Base-by-base conservation (phyloP, 2,888 invertebrate species). In the Acronicta alni region DNA sequence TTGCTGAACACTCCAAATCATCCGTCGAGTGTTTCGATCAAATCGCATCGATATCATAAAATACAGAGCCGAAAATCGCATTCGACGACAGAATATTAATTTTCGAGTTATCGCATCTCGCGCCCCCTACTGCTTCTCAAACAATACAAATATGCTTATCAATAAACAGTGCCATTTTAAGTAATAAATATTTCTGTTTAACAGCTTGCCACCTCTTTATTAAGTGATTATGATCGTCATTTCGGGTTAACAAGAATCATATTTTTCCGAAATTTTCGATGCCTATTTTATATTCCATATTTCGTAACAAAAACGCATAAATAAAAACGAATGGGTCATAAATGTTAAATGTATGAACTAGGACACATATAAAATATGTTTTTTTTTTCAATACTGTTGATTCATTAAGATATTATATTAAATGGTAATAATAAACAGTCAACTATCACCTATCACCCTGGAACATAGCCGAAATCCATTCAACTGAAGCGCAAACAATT, bases 1-100 rank as follows among this genome's bases (percentile, higher is more conserved):
- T 84, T 84, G 77, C 79, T 58, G 74, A 78, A 77, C 83, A 79
- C 80, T 82, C 79, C 67, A 83, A 83, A 82, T 84, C 81, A 82
- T 81, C 63, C 81, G 63, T 65, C 59, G 77, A 81, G 76, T 76
- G 79, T 81, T 80, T 65, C 51, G 72, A 77, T 77, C 81, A 77
- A 88, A 90, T 89, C 82, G 79, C 74, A 71, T 78, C 79, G 87
- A 91, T 89, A 90, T 88, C 87, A 86, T 90, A 90, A 91, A 89
- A 82, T 83, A 86, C 79, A 81, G 76, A 76, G 78, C 77, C 89
- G 79, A 91, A 91, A 90, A 82, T 85, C 86, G 85, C 77, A 85
- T 87, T 81, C 85, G 89, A 85, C 84, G 90, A 91, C 91, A 90
- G 90, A 89, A 90, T 92, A 92, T 92, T 92, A 93, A 92, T 92